These are phyloP conservation scores for Epinotia nisella DNA, from an alignment of 2,888 invertebrate genomes.

Conservation along the genomic window DNA sequence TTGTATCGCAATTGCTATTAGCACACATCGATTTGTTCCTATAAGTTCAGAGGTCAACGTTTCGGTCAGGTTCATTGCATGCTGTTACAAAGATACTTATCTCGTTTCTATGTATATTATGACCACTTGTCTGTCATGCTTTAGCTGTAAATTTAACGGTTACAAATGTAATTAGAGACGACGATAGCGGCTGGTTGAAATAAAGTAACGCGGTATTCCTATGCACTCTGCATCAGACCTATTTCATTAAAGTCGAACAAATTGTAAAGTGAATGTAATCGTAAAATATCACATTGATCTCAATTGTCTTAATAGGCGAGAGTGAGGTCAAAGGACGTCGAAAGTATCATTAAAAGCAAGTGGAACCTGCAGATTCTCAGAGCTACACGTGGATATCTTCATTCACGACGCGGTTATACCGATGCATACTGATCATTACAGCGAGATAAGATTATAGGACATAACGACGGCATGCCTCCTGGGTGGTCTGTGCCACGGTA, in stretches of 20 bases:
- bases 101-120: slow-evolving; percentile 35
- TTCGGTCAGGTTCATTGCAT: slow-evolving; percentile 45
- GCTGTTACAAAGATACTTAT: slow-evolving; percentile 41
- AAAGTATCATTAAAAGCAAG: slow-evolving; percentile 43
- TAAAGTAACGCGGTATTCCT: slow-evolving; percentile 20
- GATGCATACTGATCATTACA: slow-evolving; percentile 67
- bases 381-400: slow-evolving; percentile 39
- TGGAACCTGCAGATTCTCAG: slow-evolving; percentile 37
- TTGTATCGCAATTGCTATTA: slow-evolving; percentile 43
- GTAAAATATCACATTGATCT: slow-evolving; percentile 33
- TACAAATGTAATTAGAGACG: slow-evolving; percentile 36
- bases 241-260: background rate
- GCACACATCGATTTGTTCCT: slow-evolving; percentile 45
- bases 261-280: slow-evolving; percentile 18
- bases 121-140: slow-evolving; percentile 40
- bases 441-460: slow-evolving; percentile 75
- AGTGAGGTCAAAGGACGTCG: slow-evolving; percentile 34
- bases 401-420: slow-evolving; percentile 46
- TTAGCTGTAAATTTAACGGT: slow-evolving; percentile 38
- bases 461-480: slow-evolving; percentile 66
- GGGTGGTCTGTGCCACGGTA: slow-evolving; percentile 71
- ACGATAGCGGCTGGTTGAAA: slow-evolving; percentile 18
- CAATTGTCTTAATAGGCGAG: slow-evolving; percentile 27
- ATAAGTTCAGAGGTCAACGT: slow-evolving; percentile 44
- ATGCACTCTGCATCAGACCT: background rate